These are phyloP conservation scores for Clamator glandarius DNA, from an alignment of 2,797 vertebrate species.

Conservation along the genomic window DNA sequence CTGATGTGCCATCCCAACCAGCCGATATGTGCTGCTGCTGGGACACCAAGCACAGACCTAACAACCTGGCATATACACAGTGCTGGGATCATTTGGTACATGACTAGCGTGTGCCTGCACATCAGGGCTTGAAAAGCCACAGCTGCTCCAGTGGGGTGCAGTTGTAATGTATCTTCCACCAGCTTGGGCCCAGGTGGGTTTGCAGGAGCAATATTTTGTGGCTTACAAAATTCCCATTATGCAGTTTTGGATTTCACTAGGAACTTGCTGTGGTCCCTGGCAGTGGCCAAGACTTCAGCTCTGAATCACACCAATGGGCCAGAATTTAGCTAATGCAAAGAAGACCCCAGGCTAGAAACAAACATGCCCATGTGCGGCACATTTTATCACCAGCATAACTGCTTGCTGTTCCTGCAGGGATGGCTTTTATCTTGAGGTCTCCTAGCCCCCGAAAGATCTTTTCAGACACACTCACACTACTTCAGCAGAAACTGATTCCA, in stretches of 20 bases:
- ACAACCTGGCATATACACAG: rapidly evolving
- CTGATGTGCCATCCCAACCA: neutral
- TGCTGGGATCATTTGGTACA: neutral
- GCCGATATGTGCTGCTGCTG: rapidly evolving
- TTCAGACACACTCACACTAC: neutral
- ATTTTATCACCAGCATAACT: neutral
- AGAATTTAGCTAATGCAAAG: neutral
- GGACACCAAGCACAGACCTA: neutral
- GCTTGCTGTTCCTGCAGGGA: neutral
- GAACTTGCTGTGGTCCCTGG: neutral
- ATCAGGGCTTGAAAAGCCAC: neutral
- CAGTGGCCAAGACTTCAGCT: neutral
- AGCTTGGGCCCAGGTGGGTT: neutral
- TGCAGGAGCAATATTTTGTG: neutral
- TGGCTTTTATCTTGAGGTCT: neutral
- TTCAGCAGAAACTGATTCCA: neutral
- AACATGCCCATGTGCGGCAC: neutral
- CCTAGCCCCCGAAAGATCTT: neutral
- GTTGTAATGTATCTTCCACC: neutral
- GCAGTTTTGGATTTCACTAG: neutral
- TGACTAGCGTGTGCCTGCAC: rapidly evolving
- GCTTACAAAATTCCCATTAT: neutral
- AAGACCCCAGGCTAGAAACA: neutral
- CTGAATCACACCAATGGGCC: neutral
- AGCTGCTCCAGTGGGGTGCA: neutral